phyloP scores from a whole-genome alignment of 2,797 vertebrate genomes.

The Pseudochirops cupreus region DNA sequence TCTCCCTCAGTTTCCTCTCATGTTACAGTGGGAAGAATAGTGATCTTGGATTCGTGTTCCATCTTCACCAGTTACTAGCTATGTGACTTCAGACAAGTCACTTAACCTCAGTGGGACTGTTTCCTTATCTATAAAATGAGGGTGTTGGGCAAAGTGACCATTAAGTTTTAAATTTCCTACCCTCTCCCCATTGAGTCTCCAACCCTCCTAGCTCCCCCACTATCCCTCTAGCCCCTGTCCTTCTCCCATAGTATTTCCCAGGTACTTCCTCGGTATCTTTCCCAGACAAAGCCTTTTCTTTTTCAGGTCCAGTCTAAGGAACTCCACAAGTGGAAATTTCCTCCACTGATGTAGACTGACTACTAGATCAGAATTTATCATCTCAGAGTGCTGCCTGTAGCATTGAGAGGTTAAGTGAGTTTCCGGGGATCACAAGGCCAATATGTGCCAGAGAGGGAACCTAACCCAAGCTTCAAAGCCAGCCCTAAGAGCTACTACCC shows the following conservation, averaged over 20 bases:
- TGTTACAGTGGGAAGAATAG: background rate
- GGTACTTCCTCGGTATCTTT: background rate
- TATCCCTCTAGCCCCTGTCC: background rate
- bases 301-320: background rate
- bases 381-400: background rate
- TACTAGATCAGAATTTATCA: background rate
- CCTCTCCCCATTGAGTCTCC: background rate
- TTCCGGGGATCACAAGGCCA: background rate
- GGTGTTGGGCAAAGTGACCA: background rate
- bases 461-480: background rate
- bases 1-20: background rate
- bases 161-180: background rate
- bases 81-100: background rate
- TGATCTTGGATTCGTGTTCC: background rate
- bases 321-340: background rate
- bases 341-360: background rate
- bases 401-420: background rate
- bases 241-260: background rate
- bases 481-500: background rate
- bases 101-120: background rate
- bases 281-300: background rate
- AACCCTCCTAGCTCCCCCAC: background rate
- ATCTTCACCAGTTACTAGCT: background rate
- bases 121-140: background rate
- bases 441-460: background rate